These are phyloP conservation scores for Aradus depressus DNA, from an alignment of 2,888 invertebrate species.

Conservation along the genomic window DNA sequence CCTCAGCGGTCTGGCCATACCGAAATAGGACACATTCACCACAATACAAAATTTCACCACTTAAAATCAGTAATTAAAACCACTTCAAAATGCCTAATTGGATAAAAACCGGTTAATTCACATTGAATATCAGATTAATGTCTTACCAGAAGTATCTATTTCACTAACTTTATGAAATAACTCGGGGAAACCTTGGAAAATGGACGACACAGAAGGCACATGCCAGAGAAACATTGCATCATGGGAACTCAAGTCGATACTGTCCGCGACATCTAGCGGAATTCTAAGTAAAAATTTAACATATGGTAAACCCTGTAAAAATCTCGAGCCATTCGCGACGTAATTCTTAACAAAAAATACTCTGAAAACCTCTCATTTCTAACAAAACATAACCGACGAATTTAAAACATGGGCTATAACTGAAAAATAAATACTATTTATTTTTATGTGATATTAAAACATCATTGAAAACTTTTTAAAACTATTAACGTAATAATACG, in stretches of 20 bases:
- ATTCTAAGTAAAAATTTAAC: constrained; percentile 26
- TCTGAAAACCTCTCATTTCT: no score
- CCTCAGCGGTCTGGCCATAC: constrained; percentile 23
- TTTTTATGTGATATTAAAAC: no score
- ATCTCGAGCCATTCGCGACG: no score
- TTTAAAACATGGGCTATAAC: no score
- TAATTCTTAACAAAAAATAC: no score
- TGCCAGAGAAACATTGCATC: constrained; percentile 49
- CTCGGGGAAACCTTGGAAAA: constrained; percentile 54
- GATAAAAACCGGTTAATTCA: constrained; percentile 9
- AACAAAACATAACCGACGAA: no score
- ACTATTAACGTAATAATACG: no score
- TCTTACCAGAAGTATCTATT: constrained; percentile 50
- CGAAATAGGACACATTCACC: constrained; percentile 28
- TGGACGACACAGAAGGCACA: constrained; percentile 56
- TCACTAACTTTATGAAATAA: constrained; percentile 50
- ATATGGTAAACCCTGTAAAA: constrained; percentile 28
- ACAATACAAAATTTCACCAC: constrained; percentile 22
- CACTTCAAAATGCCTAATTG: constrained; percentile 1
- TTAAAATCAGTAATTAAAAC: constrained; percentile 13
- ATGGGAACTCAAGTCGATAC: constrained; percentile 35
- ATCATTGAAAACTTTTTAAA: no score
- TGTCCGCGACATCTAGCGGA: constrained; percentile 35
- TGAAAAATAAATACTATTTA: no score
- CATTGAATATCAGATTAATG: constrained; percentile 17